A percentile compares a stretch with the other conserved stretches of the same genome.
These are phyloP conservation scores for Mesocentrotus franciscanus DNA, from an alignment of 53 echinoderm and acorn worm genomes.

Conservation along the genomic window DNA sequence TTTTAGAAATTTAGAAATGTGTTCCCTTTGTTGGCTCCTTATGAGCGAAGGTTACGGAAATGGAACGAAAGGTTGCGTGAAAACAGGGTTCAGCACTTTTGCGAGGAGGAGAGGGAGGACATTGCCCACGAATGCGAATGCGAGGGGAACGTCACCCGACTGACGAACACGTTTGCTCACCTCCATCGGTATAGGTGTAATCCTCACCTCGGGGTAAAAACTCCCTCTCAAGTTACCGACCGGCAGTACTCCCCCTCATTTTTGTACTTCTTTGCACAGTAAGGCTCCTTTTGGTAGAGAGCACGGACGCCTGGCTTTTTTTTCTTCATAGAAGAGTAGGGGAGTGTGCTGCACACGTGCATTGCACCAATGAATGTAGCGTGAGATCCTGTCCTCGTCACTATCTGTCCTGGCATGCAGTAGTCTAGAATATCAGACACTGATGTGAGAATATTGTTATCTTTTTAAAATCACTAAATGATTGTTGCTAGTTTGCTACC, in stretches of 20 bases:
- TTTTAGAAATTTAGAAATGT: too few species aligned
- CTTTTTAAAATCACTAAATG: too few species aligned
- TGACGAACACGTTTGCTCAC: neutral
- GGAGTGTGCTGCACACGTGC: conserved; percentile 16
- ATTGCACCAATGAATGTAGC: neutral
- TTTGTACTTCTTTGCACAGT: neutral
- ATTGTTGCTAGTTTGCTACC: too few species aligned
- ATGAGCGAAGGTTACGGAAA: conserved; percentile 5
- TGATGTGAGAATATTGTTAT: neutral
- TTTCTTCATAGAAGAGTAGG: neutral
- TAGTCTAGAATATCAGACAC: conserved; percentile 27
- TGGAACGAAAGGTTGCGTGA: conserved; percentile 30
- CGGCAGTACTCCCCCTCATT: neutral
- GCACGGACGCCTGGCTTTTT: neutral
- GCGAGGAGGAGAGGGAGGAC: neutral
- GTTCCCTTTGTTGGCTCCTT: neutral
- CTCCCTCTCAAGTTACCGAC: neutral
- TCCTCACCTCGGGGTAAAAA: neutral
- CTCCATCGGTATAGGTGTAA: neutral
- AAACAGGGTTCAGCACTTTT: conserved; percentile 17
- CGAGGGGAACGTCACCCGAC: neutral
- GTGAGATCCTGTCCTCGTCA: neutral
- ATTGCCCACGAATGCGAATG: neutral
- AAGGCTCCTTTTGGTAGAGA: neutral
- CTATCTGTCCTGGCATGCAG: neutral